Percentiles rank a stretch among this genome's conserved stretches.
Evolutionary conservation across 2,888 invertebrate species (phyloP).

Genomic region (Barypeithes pellucidus): DNA sequence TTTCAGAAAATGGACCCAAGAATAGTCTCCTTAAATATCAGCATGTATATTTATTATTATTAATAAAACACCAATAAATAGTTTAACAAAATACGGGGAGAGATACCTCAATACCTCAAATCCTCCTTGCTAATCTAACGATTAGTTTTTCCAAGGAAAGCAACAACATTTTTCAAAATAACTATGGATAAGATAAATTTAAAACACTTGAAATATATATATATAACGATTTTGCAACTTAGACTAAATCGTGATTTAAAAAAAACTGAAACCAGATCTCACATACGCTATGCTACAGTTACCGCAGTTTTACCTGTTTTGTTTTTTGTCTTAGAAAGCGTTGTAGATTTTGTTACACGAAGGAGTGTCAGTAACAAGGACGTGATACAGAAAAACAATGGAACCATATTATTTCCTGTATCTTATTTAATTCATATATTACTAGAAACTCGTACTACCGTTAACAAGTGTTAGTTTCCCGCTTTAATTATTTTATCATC

Average conservation of each 20-base stretch:
- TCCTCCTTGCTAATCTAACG: background rate
- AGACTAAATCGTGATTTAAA: constrained; percentile 7
- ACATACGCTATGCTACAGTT: constrained; percentile 13
- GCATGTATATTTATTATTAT: no score
- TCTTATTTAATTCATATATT: constrained; percentile 2
- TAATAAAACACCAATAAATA: no score
- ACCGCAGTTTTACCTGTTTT: constrained; percentile 9
- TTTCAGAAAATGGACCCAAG: no score
- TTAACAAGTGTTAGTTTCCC: constrained; percentile 7
- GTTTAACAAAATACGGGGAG: no score
- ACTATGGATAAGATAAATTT: background rate
- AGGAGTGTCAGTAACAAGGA: constrained; percentile 35
- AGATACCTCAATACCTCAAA: no score
- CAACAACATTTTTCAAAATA: background rate
- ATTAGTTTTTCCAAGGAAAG: background rate
- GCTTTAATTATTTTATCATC: constrained; percentile 15
- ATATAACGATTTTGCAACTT: background rate
- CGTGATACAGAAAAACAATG: constrained; percentile 30
- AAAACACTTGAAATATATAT: background rate
- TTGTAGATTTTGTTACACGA: constrained; percentile 1
- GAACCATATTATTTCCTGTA: constrained; percentile 33
- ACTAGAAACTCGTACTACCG: constrained; percentile 2
- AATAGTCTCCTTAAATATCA: no score
- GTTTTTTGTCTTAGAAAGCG: constrained; percentile 28
- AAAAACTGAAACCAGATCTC: constrained; percentile 18